Base-by-base conservation (phyloP, 1,140 invertebrate genomes). In the Hormaphis cornu region DNA sequence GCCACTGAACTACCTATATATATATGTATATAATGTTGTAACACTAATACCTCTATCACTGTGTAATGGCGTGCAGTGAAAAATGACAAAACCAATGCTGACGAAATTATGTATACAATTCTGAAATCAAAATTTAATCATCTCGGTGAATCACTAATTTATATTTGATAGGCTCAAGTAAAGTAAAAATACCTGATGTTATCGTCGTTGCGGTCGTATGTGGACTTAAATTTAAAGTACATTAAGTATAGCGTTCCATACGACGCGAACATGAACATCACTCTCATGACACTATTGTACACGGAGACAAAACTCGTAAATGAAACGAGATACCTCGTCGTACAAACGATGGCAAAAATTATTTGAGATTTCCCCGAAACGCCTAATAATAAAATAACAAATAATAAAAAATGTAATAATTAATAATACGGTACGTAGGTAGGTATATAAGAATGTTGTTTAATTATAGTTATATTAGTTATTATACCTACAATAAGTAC, bases 311-410 rank as follows among this genome's bases (percentile, higher is more conserved):
- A 99, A 69, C 91, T 92, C 22, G 93, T 97, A 74, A 99, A 83
- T 71, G 99, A 83, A 81, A 99, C 97, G 79, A 99, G 82, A 77
- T 99, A 99, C 71, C 97, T 84, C 54, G 92, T 86, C 33, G 90
- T 89, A 78, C 96, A 99, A 9, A 98, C 96, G 73, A 98, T 79
- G 4, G 94, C 89, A 82, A 99, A 99, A 46, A 99, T 82, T 72
- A 99, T 88, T 82, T 99, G 97, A 70, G 93, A 95, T 76, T 95
- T 97, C 74, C 97, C 97, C 35, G 95, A 98, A 75, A 99, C 97
- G 76, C 97, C 95, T 97, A 82, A 61, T 84, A 84, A 74, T 72
- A 71, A 74, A 66, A 72, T 73, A 75, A 72, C n/a, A 61, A 28
- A n/a, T n/a, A n/a, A n/a, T n/a, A n/a, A n/a, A n/a, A n/a, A n/a